Base-by-base conservation (phyloP, 2,888 invertebrate genomes). In the Drosophila mulleri region DNA sequence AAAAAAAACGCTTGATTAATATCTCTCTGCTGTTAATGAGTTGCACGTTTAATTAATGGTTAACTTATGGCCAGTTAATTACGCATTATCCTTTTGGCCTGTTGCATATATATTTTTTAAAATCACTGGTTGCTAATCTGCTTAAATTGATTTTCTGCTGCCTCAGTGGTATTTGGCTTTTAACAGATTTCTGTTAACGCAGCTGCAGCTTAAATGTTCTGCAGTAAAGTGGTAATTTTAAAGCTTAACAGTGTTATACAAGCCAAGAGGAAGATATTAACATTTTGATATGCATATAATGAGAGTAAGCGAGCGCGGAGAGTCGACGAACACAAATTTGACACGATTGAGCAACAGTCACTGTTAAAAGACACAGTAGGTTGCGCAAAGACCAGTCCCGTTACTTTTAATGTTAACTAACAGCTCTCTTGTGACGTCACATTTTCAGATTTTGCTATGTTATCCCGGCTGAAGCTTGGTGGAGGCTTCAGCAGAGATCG, bases 41-140 rank as follows among this genome's bases (percentile, higher is more conserved):
- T 72, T 78, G 78, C 20, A 67, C 81, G 82, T 85, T 89, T 87
- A 88, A 90, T 91, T 85, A 72, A 80, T 82, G 78, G 77, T 78
- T 75, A 79, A 86, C 84, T 86, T 90, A 79, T 83, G 90, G 87
- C 71, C 81, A 69, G 72, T 82, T 86, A 82, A 86, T 80, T 77
- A 78, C 64, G 59, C 64, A 45, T 73, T 72, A 76, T 78, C 73
- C 78, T 45, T 70, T 80, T 64, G 64, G 59, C 42, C 23, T 53
- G n/a, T 62, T 23, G 56, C 37, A 42, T 26, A 4, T 20, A 14
- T 50, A n/a, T 8, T 16, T n/a, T 39, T 41, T n/a, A 16, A 39
- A 23, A 23, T 32, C 48, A 47, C 45, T 20, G 35, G 14, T 12
- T 11, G 45, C 68, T 70, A 77, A 77, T 65, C 74, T 61, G 70